Conservation (phyloP, 2,888 invertebrate species). For the Chelonus formosanus region DNA sequence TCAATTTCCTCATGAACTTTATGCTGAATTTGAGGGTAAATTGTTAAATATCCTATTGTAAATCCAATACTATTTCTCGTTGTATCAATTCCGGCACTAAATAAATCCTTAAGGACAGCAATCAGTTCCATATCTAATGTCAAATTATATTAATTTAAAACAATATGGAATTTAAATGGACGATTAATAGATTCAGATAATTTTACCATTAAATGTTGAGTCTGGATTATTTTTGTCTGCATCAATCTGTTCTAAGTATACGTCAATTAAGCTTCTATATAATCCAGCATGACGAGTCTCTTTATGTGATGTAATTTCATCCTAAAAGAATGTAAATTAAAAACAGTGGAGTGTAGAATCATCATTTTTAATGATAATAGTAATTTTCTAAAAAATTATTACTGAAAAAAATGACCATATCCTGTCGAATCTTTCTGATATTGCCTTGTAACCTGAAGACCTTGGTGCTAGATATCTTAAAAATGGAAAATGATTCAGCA, state of each 20-base stretch:
- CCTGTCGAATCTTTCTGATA: slow-evolving; percentile 67
- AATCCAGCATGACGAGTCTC: slow-evolving; percentile 43
- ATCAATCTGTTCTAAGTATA: slow-evolving; percentile 55
- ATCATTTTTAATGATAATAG: too few relatives aligned
- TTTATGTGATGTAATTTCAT: slow-evolving; percentile 51
- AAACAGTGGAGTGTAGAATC: too few relatives aligned
- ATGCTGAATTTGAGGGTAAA: slow-evolving; percentile 75
- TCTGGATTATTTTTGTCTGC: slow-evolving; percentile 41
- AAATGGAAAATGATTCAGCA: slow-evolving; percentile 75
- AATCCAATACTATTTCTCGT: slow-evolving; percentile 82
- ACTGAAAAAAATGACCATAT: slow-evolving; percentile 69
- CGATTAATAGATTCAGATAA: too few relatives aligned
- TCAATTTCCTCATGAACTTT: slow-evolving; percentile 81
- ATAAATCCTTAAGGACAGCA: slow-evolving; percentile 82
- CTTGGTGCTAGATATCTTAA: slow-evolving; percentile 72
- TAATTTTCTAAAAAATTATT: slow-evolving; percentile 20
- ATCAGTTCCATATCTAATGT: slow-evolving; percentile 77
- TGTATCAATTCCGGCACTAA: slow-evolving; percentile 85
- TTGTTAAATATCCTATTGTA: slow-evolving; percentile 76
- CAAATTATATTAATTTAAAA: background rate
- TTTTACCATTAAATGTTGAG: slow-evolving; percentile 54
- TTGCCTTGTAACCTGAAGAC: slow-evolving; percentile 70
- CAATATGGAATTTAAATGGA: slow-evolving; percentile 1
- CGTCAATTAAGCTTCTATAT: slow-evolving; percentile 54
- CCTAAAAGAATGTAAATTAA: slow-evolving; percentile 37